A percentile compares a stretch with the other conserved stretches of the same genome.
phyloP scores from a whole-genome alignment of 2,797 vertebrate species.

The Masticophis lateralis region DNA sequence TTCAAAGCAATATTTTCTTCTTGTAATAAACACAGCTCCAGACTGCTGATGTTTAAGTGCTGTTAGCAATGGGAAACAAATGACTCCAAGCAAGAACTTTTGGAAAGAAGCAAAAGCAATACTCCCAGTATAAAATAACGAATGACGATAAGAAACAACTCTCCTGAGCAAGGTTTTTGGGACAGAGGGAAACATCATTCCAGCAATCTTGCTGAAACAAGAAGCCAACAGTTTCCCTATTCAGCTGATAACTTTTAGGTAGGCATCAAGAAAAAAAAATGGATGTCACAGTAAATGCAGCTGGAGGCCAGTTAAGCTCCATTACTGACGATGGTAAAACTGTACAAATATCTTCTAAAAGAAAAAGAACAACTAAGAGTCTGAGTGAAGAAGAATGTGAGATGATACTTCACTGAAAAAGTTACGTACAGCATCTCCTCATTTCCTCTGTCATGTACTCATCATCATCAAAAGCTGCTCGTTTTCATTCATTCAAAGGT shows the following conservation, averaged over 20 bases:
- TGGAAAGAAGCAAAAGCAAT: background rate
- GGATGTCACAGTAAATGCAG: background rate
- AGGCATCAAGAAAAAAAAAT: background rate
- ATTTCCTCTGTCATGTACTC: background rate
- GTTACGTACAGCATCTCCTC: background rate
- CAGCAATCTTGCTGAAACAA: background rate
- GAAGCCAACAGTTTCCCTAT: background rate
- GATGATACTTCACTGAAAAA: background rate
- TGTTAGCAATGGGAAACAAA: background rate
- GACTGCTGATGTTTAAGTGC: background rate
- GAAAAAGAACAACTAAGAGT: background rate
- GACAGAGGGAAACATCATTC: background rate
- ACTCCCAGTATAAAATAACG: background rate
- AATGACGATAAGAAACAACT: background rate
- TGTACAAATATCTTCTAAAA: background rate
- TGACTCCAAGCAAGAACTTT: background rate
- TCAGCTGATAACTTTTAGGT: background rate
- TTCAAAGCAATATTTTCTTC: background rate
- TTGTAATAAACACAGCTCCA: background rate
- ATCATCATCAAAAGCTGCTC: background rate
- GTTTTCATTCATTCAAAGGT: background rate
- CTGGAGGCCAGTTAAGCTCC: background rate
- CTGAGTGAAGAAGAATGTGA: background rate
- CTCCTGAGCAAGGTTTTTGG: background rate
- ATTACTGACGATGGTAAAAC: background rate